Conservation (phyloP, 1,140 invertebrate genomes). For the Micrasema minimum region DNA sequence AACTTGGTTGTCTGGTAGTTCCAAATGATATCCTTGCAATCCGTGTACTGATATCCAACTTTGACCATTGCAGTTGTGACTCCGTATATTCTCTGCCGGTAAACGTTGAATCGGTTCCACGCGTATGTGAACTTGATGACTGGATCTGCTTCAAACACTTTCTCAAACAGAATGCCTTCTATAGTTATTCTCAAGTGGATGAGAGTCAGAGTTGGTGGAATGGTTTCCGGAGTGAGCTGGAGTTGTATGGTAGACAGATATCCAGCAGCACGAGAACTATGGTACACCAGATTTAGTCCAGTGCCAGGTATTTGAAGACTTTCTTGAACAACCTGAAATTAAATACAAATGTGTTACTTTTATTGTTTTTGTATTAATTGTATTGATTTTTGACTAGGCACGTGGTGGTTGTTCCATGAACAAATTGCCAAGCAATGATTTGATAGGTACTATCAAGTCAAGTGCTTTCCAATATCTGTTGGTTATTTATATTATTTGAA, state of each 20-base stretch:
- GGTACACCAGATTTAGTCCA: slow-evolving; percentile 92
- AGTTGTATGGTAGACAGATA: slow-evolving; percentile 95
- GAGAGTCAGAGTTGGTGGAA: slow-evolving; percentile 82
- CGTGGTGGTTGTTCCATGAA: too few relatives aligned
- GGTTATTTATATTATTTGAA: too few relatives aligned
- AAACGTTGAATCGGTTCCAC: slow-evolving; percentile 97
- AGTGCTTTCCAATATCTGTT: too few relatives aligned
- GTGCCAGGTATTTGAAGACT: slow-evolving; percentile 93
- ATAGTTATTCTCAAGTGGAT: slow-evolving; percentile 93
- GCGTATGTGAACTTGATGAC: slow-evolving; percentile 96
- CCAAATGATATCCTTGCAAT: slow-evolving; percentile 95
- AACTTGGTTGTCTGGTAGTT: slow-evolving; percentile 94
- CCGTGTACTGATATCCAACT: slow-evolving; percentile 95
- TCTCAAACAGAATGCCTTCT: slow-evolving; percentile 93
- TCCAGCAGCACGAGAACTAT: slow-evolving; percentile 90
- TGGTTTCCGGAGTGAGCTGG: slow-evolving; percentile 87
- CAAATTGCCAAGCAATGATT: too few relatives aligned
- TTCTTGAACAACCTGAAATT: slow-evolving; percentile 87
- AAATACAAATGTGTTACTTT: too few relatives aligned
- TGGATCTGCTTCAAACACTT: slow-evolving; percentile 94
- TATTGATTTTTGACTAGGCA: too few relatives aligned
- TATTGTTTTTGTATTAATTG: background rate
- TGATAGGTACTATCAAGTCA: too few relatives aligned
- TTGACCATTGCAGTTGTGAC: slow-evolving; percentile 92
- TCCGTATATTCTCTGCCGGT: slow-evolving; percentile 92